A percentile compares a stretch with the other conserved stretches of the same genome.
These are phyloP conservation scores for Lasius fuliginosus DNA, from an alignment of 2,888 invertebrate genomes.

Conservation along the genomic window DNA sequence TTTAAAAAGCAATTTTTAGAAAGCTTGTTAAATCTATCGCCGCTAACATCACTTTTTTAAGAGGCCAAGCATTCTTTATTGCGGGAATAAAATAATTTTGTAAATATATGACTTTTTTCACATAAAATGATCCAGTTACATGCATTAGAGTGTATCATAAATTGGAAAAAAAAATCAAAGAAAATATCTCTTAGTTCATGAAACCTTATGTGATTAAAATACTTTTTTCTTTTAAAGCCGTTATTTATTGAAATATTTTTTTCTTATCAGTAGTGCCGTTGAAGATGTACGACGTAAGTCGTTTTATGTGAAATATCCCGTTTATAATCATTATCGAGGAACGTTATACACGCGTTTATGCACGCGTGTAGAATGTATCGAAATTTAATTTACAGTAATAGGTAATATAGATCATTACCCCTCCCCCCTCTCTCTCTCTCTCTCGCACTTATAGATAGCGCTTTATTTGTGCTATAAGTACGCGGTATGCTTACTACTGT, in stretches of 20 bases:
- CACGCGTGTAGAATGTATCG: conserved; percentile 8
- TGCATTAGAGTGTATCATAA: conserved; percentile 5
- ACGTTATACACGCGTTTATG: conserved; percentile 22
- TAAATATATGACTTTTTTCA: neutral
- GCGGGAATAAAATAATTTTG: conserved; percentile 23
- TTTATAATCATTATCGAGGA: neutral
- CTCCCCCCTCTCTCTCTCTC: neutral
- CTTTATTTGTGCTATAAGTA: conserved; percentile 84
- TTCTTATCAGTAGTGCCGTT: conserved; percentile 10
- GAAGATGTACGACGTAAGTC: conserved; percentile 16
- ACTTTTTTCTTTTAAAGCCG: neutral
- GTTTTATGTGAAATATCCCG: conserved; percentile 19
- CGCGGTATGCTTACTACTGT: conserved; percentile 94
- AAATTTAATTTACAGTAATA: conserved; percentile 35
- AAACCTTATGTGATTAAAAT: neutral
- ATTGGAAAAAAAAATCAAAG: conserved; percentile 1
- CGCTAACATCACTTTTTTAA: conserved; percentile 16
- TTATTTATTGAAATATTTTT: conserved; percentile 14
- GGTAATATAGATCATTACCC: neutral
- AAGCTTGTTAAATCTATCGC: neutral
- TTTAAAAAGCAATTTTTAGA: conserved; percentile 8
- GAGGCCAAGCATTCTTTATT: neutral
- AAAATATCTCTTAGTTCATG: neutral
- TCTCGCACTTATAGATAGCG: neutral
- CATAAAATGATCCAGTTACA: neutral